Percentiles rank a stretch among this genome's conserved stretches.
Evolutionary conservation across 2,113 vertebrate species (phyloP).

Genomic region (Rana temporaria): DNA sequence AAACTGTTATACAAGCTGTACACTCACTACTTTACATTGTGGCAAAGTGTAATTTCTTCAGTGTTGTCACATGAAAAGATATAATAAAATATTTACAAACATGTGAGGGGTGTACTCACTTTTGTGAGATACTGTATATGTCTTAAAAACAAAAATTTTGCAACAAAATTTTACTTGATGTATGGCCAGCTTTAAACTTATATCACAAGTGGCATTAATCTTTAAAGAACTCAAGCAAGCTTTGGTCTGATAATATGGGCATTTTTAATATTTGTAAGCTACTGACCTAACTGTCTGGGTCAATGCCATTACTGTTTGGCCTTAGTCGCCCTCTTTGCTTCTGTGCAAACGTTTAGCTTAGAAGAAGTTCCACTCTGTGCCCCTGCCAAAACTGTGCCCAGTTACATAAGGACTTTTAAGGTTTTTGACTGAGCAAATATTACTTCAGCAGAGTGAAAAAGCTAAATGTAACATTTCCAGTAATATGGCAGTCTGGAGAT

Average conservation of each 20-base stretch:
- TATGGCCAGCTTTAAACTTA: no score
- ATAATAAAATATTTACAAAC: no score
- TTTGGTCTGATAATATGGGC: not conserved
- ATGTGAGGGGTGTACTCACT: no score
- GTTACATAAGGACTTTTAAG: conserved; percentile 50
- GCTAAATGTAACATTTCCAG: conserved; percentile 44
- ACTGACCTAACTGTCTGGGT: conserved; percentile 28
- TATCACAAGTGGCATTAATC: no score
- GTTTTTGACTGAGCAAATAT: conserved; percentile 20
- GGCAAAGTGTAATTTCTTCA: no score
- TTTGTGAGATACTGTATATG: no score
- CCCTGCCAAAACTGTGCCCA: conserved; percentile 27
- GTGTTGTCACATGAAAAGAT: no score
- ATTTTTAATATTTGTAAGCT: not conserved
- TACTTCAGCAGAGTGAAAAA: conserved; percentile 30
- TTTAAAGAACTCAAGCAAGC: not conserved
- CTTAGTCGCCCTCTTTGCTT: conserved; percentile 33
- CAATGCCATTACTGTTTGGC: conserved; percentile 32
- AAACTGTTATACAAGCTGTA: no score
- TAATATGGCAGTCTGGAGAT: conserved; percentile 6
- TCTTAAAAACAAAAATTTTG: no score
- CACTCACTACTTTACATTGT: no score
- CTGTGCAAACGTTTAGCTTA: conserved; percentile 25
- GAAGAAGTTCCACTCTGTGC: conserved; percentile 41
- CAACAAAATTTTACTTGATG: no score